Conservation (phyloP, 2,888 invertebrate genomes). For the Drosophila maculinotata region DNA sequence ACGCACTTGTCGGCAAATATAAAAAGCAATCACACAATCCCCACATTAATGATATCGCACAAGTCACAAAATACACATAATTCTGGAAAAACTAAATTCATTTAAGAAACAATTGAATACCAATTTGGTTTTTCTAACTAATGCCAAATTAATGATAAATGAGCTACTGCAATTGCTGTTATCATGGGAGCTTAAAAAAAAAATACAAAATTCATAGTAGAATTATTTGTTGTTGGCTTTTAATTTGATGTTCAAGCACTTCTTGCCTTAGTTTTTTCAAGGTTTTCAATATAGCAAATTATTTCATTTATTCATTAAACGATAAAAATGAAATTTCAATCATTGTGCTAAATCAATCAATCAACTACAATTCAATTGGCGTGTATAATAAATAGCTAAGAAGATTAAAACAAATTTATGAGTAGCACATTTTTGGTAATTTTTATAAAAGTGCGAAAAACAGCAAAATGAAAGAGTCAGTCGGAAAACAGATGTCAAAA, state of each 20-base stretch:
- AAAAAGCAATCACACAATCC: constrained; percentile 18
- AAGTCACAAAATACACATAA: constrained; percentile 9
- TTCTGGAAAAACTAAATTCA: constrained; percentile 11
- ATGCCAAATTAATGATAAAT: constrained; percentile 46
- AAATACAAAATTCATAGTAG: constrained; percentile 17
- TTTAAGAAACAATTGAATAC: constrained; percentile 43
- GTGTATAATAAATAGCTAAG: constrained; percentile 14
- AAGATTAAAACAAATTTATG: constrained; percentile 23
- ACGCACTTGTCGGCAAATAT: constrained; percentile 35
- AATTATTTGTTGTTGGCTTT: constrained; percentile 19
- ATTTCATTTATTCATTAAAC: constrained; percentile 12
- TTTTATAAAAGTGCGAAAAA: constrained; percentile 5
- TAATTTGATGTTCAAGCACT: constrained; percentile 7
- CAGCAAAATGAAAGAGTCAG: neutral
- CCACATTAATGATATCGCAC: constrained; percentile 14
- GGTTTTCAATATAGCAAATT: neutral
- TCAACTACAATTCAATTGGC: constrained; percentile 33
- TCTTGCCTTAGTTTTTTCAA: neutral
- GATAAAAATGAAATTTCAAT: constrained; percentile 19
- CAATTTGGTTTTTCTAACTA: constrained; percentile 55
- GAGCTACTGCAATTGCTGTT: constrained; percentile 6
- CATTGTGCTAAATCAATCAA: constrained; percentile 40
- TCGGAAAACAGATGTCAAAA: neutral
- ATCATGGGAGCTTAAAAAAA: constrained; percentile 28
- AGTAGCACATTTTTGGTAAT: neutral